Base-by-base conservation (phyloP, 1,140 invertebrate genomes). In the Scaptomyza montana region DNA sequence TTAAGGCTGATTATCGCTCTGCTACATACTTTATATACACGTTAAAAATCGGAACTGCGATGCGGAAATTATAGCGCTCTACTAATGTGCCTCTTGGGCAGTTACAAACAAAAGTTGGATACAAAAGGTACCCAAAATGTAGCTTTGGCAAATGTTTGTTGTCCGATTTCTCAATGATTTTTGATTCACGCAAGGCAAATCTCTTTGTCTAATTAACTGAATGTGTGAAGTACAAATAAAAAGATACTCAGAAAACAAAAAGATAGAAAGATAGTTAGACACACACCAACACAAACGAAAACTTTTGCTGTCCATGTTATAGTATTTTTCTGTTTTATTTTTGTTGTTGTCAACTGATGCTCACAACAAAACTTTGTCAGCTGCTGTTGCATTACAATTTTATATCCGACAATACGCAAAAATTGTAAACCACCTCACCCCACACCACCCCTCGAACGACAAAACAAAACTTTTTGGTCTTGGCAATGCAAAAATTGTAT, bases 1-100 rank as follows among this genome's bases (percentile, higher is more conserved):
- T 86, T 78, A 78, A 70, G 74, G 66, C 64, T 61, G 64, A 47
- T 59, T 74, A 81, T 30, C 57, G 51, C 36, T 30, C 12, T 21
- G 33, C 47, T 59, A 25, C 21, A 25, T 16, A 16, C n/a, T n/a
- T 2, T 3, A 21, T 3, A 30, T 5, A 30, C 0, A 61, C 50
- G 50, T 59, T 36, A 2, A 55, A 55, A 75, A 89, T 87, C 84
- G 82, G 84, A 82, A 82, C 84, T 73, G 79, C 33, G 57, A 69
- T 69, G 72, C 75, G 75, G 75, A 78, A 78, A 78, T 75, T 75
- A 43, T 75, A 56, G 56, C 46, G 46, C 33, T 36, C 33, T 57
- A 39, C 62, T 75, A 78, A 78, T 78, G 75, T 1, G 72, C 46
- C 30, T 36, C 46, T 16, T 53, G 53, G 55, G 47, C 53, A 62